phyloP scores from a whole-genome alignment of 2,797 vertebrate species.

The Lates japonicus region DNA sequence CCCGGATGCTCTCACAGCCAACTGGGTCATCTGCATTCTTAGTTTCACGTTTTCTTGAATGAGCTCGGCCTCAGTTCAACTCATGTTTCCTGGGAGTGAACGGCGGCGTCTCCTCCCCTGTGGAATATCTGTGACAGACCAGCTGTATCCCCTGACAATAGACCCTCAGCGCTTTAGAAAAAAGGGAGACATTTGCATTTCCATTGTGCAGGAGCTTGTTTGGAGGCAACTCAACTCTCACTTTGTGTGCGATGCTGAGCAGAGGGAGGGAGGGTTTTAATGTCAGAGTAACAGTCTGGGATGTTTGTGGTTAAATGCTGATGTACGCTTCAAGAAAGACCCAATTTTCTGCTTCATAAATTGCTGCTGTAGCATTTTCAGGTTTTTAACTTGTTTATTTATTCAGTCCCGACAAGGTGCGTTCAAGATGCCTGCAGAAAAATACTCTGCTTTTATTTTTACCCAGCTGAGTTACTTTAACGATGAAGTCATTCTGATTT shows the following conservation, averaged over 20 bases:
- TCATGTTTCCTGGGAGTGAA: slow-evolving; percentile 47
- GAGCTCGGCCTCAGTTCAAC: not conserved
- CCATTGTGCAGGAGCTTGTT: slow-evolving; percentile 63
- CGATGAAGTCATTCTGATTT: too few species aligned
- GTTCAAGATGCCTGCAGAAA: too few species aligned
- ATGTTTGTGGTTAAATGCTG: not conserved
- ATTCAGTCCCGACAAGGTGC: too few species aligned
- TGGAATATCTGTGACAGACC: slow-evolving; percentile 64
- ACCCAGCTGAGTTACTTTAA: too few species aligned
- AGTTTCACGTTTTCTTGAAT: slow-evolving; percentile 21
- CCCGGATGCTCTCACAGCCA: not conserved
- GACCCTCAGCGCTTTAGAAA: slow-evolving; percentile 48
- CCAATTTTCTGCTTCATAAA: not conserved
- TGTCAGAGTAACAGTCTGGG: not conserved
- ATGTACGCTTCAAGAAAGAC: not conserved
- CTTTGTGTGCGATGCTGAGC: slow-evolving; percentile 24
- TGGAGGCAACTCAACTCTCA: slow-evolving; percentile 28
- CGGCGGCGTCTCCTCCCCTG: slow-evolving; percentile 35
- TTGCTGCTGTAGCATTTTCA: too few species aligned
- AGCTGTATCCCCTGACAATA: slow-evolving; percentile 70
- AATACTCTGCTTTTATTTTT: too few species aligned
- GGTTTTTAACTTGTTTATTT: too few species aligned
- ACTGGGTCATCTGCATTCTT: slow-evolving; percentile 41
- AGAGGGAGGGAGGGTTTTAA: not conserved
- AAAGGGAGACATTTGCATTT: slow-evolving; percentile 70